phyloP scores from a whole-genome alignment of 2,113 vertebrate genomes.

The Pterocles gutturalis region DNA sequence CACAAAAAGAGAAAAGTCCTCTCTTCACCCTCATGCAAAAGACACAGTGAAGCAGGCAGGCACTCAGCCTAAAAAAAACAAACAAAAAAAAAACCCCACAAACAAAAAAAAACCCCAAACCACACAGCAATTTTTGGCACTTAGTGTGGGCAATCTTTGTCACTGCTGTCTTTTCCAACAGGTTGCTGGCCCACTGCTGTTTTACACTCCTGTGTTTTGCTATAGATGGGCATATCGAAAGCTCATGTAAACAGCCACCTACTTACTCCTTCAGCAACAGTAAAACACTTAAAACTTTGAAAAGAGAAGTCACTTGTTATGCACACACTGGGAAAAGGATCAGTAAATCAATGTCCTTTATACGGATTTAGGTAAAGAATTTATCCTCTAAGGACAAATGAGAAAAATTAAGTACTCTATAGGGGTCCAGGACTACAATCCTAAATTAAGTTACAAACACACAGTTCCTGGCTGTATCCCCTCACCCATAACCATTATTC shows the following conservation, averaged over 20 bases:
- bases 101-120: not conserved
- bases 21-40: constrained; percentile 33
- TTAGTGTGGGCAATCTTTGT: constrained; percentile 47
- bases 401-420: not conserved
- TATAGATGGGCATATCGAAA: not conserved
- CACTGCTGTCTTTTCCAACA: constrained; percentile 65
- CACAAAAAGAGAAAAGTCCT: not conserved
- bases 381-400: not conserved
- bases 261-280: not conserved
- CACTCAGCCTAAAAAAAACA: not conserved
- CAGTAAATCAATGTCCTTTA: not conserved
- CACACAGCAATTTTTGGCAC: constrained; percentile 47
- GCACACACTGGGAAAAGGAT: not conserved
- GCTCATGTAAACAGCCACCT: not conserved
- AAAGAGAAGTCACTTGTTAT: not conserved
- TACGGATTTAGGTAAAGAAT: not conserved
- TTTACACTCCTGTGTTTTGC: constrained; percentile 6
- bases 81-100: not conserved
- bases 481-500: not conserved
- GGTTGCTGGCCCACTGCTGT: constrained; percentile 40
- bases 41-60: not conserved
- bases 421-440: not conserved
- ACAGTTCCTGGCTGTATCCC: not conserved
- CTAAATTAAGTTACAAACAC: not conserved
- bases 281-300: not conserved